phyloP scores from a whole-genome alignment of 2,888 invertebrate species.

The Morpho deidamia region DNA sequence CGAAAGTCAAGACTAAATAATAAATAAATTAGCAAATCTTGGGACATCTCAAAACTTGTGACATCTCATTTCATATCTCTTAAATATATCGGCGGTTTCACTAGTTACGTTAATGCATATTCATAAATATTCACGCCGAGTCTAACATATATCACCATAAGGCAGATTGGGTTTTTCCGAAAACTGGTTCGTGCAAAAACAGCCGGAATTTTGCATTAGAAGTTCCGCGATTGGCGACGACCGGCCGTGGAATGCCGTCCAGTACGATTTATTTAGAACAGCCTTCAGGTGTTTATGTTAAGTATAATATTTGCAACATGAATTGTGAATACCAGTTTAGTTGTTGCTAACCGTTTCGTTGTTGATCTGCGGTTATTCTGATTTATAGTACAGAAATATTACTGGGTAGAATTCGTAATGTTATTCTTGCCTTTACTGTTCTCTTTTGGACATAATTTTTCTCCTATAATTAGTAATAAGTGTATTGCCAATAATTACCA shows the following conservation, averaged over 20 bases:
- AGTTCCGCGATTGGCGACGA: constrained; percentile 41
- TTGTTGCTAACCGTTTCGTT: constrained; percentile 5
- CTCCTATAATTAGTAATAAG: no score
- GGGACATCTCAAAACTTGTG: no score
- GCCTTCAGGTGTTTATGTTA: constrained; percentile 20
- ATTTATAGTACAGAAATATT: no score
- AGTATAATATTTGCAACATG: constrained; percentile 6
- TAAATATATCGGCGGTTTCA: no score
- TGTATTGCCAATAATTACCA: no score
- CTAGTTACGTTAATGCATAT: background rate
- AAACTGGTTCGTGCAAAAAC: constrained; percentile 49
- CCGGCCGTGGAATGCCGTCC: constrained; percentile 32
- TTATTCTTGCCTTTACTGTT: no score
- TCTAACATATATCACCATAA: background rate
- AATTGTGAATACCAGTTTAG: constrained; percentile 4
- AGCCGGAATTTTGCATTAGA: constrained; percentile 41
- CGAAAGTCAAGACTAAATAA: no score
- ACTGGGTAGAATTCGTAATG: no score
- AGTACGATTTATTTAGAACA: constrained; percentile 28
- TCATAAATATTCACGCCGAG: background rate
- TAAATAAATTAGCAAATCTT: no score
- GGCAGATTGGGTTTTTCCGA: constrained; percentile 42
- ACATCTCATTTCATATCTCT: no score
- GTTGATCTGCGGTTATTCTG: background rate
- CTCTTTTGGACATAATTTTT: no score